Evolutionary conservation across 2,797 vertebrate species (phyloP).

Genomic region (Paramormyrops hopkinsi): DNA sequence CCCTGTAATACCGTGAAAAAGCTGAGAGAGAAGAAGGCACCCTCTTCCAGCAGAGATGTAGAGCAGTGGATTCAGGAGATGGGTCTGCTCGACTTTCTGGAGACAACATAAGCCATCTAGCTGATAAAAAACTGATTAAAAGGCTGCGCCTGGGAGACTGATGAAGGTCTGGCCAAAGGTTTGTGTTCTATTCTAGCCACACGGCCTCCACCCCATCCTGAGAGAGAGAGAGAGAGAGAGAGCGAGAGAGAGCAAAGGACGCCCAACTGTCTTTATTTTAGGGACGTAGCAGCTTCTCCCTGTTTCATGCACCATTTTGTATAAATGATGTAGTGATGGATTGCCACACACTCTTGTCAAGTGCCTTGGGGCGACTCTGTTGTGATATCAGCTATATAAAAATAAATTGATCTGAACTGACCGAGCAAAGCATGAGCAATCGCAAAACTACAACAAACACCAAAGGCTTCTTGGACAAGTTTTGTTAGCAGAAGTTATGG

Average conservation of each 20-base stretch:
- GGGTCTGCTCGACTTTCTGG: not conserved
- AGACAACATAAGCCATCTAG: conserved; percentile 23
- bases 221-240: not conserved
- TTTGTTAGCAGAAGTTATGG: not conserved
- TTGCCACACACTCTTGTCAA: not conserved
- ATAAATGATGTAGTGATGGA: not conserved
- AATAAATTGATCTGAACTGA: not conserved
- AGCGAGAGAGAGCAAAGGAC: not conserved
- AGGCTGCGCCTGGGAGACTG: conserved; percentile 56
- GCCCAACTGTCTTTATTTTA: not conserved
- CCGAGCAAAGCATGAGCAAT: not conserved
- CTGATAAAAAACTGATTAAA: conserved; percentile 57
- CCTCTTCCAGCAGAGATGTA: not conserved
- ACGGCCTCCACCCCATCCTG: conserved; percentile 39
- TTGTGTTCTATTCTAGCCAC: conserved; percentile 53
- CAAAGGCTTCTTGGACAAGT: not conserved
- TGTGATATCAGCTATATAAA: not conserved
- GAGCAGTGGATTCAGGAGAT: not conserved
- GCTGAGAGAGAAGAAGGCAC: not conserved
- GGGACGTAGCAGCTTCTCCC: not conserved
- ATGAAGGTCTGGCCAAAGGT: conserved; percentile 48
- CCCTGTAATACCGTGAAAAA: not conserved
- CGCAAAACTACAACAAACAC: not conserved
- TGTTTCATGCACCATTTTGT: not conserved
- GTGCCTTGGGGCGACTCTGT: not conserved